A percentile compares a stretch with the other conserved stretches of the same genome.
Evolutionary conservation across 2,888 invertebrate genomes (phyloP).

Genomic region (Graphium colonna): DNA sequence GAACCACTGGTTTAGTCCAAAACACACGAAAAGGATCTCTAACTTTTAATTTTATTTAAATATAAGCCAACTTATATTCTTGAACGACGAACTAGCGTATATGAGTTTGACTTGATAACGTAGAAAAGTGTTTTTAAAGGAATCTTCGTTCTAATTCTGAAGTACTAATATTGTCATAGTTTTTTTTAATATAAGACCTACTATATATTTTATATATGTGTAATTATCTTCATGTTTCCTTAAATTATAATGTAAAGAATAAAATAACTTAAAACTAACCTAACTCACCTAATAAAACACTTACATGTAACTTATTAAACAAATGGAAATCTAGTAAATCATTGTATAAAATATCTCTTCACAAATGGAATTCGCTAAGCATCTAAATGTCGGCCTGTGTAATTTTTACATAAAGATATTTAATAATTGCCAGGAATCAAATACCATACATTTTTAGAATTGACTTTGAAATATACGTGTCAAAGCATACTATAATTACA

Average conservation of each 20-base stretch:
- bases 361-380: too few species aligned
- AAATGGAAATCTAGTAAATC: conserved; percentile 1
- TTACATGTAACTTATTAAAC: conserved; percentile 7
- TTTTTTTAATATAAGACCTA: conserved; percentile 12
- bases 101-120: neutral
- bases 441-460: neutral
- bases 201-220: conserved; percentile 3
- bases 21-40: conserved; percentile 31
- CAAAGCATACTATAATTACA: neutral
- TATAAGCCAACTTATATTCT: conserved; percentile 9
- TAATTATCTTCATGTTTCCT: neutral
- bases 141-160: conserved; percentile 8
- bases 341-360: neutral
- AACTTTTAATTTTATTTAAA: neutral
- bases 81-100: conserved; percentile 3
- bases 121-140: conserved; percentile 3
- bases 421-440: neutral
- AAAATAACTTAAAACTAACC: conserved; percentile 11
- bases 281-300: conserved; percentile 3
- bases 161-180: conserved; percentile 21
- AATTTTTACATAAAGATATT: neutral
- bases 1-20: conserved; percentile 27
- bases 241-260: conserved; percentile 7
- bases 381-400: too few species aligned
- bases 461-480: neutral